A percentile compares a stretch with the other conserved stretches of the same genome.
These are phyloP conservation scores for Nineta flava DNA, from an alignment of 2,888 invertebrate species.

Conservation along the genomic window DNA sequence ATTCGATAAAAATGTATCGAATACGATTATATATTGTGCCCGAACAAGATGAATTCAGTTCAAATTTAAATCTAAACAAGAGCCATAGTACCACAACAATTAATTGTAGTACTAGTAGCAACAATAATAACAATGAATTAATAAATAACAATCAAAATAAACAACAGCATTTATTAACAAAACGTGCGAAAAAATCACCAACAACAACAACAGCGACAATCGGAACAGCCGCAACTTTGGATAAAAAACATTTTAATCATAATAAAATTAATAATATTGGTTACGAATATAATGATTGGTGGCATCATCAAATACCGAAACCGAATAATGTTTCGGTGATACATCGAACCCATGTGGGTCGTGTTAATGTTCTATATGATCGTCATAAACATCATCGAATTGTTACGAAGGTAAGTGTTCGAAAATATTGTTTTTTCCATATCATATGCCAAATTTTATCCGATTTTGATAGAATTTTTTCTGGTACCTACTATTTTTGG, in stretches of 20 bases:
- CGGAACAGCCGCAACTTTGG: background rate
- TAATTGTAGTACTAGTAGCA: too few relatives aligned
- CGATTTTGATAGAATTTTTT: too few relatives aligned
- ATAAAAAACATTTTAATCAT: background rate
- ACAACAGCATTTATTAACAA: background rate
- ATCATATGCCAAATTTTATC: too few relatives aligned
- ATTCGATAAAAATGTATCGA: slow-evolving; percentile 14
- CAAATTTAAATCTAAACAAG: too few relatives aligned
- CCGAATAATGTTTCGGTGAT: slow-evolving; percentile 5
- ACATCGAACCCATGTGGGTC: slow-evolving; percentile 5
- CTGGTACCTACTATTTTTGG: too few relatives aligned
- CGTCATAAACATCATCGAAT: background rate
- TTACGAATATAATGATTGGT: background rate
- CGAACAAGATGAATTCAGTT: slow-evolving; percentile 10
- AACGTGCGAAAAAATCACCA: too few relatives aligned
- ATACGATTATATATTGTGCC: slow-evolving; percentile 17
- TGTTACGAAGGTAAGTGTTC: background rate
- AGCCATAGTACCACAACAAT: background rate
- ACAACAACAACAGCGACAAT: too few relatives aligned
- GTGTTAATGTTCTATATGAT: slow-evolving; percentile 3
- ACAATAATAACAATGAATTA: background rate
- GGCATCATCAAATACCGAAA: background rate
- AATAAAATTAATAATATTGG: background rate
- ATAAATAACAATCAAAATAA: background rate
- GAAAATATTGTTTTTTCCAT: too few relatives aligned